A percentile compares a stretch with the other conserved stretches of the same genome.
These are phyloP conservation scores for Vanessa cardui DNA, from an alignment of 2,888 invertebrate species.

Conservation along the genomic window DNA sequence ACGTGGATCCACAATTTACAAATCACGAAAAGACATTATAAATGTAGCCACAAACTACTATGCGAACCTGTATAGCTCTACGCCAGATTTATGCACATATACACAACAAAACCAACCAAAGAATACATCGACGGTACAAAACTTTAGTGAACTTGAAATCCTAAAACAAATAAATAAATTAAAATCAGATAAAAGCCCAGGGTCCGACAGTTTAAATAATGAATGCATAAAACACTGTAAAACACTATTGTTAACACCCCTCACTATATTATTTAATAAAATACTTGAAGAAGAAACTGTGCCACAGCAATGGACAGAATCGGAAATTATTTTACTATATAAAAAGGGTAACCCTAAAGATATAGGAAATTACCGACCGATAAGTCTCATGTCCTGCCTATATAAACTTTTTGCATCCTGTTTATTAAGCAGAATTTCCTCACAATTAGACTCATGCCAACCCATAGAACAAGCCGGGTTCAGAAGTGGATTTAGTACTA, in stretches of 20 bases:
- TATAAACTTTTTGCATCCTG: constrained; percentile 10
- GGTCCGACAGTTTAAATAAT: background rate
- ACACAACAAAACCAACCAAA: too few species aligned
- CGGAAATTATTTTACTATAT: constrained; percentile 39
- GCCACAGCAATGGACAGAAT: constrained; percentile 35
- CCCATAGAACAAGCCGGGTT: background rate
- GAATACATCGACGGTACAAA: too few species aligned
- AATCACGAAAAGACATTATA: too few species aligned
- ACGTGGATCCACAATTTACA: too few species aligned
- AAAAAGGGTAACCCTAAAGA: constrained; percentile 41
- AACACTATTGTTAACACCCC: background rate
- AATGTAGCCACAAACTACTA: too few species aligned
- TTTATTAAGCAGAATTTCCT: background rate
- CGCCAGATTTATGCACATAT: rapidly evolving
- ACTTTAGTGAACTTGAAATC: too few species aligned
- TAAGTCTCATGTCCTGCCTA: constrained; percentile 24
- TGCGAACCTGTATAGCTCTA: too few species aligned
- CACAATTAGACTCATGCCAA: constrained; percentile 5
- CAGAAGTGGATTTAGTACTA: background rate
- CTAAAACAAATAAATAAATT: too few species aligned
- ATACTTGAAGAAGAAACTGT: constrained; percentile 1
- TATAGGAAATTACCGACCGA: constrained; percentile 35
- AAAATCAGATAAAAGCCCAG: too few species aligned
- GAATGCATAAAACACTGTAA: background rate
- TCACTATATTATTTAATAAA: background rate